Percentiles rank a stretch among this genome's conserved stretches.
phyloP scores from a whole-genome alignment of 2,113 vertebrate genomes.

The Dryoscopus gambensis region DNA sequence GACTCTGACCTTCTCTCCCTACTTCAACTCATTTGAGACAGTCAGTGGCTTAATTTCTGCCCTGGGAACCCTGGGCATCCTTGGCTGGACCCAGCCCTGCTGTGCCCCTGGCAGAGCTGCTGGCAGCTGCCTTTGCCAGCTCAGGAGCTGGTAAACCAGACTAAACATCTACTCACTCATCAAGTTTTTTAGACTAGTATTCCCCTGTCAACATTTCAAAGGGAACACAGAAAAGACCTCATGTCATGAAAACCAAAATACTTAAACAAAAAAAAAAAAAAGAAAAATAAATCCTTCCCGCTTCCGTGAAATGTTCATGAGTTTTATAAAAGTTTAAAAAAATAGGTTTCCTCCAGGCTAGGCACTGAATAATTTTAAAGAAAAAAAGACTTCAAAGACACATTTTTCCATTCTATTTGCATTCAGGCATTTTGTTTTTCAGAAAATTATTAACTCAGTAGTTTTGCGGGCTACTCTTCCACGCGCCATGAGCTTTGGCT shows the following conservation, averaged over 20 bases:
- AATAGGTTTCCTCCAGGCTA: conserved; percentile 12
- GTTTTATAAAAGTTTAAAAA: conserved; percentile 1
- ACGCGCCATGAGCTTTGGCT: not conserved
- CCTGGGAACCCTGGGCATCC: not conserved
- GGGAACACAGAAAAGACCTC: not conserved
- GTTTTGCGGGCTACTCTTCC: not conserved
- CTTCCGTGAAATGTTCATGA: not conserved
- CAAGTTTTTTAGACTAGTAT: not conserved
- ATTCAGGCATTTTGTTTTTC: conserved; percentile 5
- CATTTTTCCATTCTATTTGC: not conserved
- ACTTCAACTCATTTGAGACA: not conserved
- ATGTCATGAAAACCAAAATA: not conserved
- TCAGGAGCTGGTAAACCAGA: not conserved
- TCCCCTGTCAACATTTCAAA: not conserved
- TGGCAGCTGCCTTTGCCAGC: not conserved
- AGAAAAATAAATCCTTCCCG: fast-evolving
- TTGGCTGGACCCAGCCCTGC: not conserved
- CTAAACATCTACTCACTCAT: not conserved
- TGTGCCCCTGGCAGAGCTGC: not conserved
- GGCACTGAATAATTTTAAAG: not conserved
- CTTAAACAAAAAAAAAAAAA: not conserved
- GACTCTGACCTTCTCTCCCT: not conserved
- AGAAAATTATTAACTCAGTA: not conserved
- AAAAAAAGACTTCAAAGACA: conserved; percentile 21
- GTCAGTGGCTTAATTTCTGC: not conserved